These are phyloP conservation scores for Camponotus pennsylvanicus DNA, from an alignment of 1,140 invertebrate genomes.

Conservation along the genomic window DNA sequence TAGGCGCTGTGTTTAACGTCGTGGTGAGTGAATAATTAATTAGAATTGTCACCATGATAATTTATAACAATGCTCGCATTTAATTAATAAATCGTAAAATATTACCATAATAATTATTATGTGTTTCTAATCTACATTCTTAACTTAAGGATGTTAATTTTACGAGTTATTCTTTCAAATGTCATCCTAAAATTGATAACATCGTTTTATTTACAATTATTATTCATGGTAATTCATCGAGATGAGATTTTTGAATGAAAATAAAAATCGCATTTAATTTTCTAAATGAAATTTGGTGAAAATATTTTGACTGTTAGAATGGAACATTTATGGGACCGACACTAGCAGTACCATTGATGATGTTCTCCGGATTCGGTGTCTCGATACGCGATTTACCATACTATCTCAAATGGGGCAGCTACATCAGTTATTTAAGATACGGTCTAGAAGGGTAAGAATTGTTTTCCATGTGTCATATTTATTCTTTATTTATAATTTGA, in stretches of 20 bases:
- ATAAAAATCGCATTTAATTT: neutral
- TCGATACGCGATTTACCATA: slow-evolving; percentile 91
- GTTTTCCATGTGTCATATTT: neutral
- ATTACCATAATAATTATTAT: neutral
- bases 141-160: neutral
- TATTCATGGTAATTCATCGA: neutral
- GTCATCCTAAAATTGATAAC: no score
- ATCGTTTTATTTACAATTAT: neutral
- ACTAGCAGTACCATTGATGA: slow-evolving; percentile 94
- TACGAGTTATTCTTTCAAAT: neutral
- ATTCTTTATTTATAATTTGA: slow-evolving; percentile 1
- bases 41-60: neutral
- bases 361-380: slow-evolving; percentile 95
- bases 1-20: slow-evolving; percentile 94
- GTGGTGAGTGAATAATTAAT: slow-evolving; percentile 88
- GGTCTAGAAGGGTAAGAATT: slow-evolving; percentile 91
- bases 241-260: neutral
- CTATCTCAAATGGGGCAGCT: slow-evolving; percentile 95
- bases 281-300: neutral
- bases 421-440: slow-evolving; percentile 95
- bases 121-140: neutral
- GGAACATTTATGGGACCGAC: slow-evolving; percentile 94
- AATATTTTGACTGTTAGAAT: slow-evolving; percentile 87
- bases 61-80: neutral
- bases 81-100: neutral